Percentiles rank a stretch among this genome's conserved stretches.
Evolutionary conservation across 2,797 vertebrate species (phyloP).

Genomic region (Notoglanidium macrostoma): DNA sequence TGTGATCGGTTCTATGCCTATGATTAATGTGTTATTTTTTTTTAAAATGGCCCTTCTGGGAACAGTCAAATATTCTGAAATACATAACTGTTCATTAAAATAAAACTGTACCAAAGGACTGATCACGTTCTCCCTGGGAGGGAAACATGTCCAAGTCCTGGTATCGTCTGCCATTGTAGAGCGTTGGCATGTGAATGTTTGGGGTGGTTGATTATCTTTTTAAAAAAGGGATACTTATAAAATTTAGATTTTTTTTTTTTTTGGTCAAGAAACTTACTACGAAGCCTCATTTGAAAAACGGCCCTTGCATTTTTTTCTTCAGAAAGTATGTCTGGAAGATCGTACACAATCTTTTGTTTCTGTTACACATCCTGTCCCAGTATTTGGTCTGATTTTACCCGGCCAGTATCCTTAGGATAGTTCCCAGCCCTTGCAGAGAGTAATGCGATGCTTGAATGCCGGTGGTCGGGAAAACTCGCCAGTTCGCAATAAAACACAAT

Average conservation of each 20-base stretch:
- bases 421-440: constrained; percentile 50
- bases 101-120: background rate
- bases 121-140: background rate
- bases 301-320: background rate
- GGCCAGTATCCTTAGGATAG: constrained; percentile 52
- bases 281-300: background rate
- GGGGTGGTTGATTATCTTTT: background rate
- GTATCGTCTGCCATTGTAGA: background rate
- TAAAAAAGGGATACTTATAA: background rate
- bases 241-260: background rate
- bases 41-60: too few species aligned
- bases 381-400: constrained; percentile 49
- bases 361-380: constrained; percentile 1
- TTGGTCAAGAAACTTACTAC: background rate
- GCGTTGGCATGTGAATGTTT: background rate
- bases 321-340: constrained; percentile 12
- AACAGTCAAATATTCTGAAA: background rate
- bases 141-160: background rate
- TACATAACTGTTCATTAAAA: background rate
- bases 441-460: constrained; percentile 51
- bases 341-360: background rate
- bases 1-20: background rate
- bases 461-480: constrained; percentile 50
- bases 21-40: background rate
- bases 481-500: constrained; percentile 55